Evolutionary conservation across 2,888 invertebrate genomes (phyloP).

Genomic region (Cactoblastis cactorum): DNA sequence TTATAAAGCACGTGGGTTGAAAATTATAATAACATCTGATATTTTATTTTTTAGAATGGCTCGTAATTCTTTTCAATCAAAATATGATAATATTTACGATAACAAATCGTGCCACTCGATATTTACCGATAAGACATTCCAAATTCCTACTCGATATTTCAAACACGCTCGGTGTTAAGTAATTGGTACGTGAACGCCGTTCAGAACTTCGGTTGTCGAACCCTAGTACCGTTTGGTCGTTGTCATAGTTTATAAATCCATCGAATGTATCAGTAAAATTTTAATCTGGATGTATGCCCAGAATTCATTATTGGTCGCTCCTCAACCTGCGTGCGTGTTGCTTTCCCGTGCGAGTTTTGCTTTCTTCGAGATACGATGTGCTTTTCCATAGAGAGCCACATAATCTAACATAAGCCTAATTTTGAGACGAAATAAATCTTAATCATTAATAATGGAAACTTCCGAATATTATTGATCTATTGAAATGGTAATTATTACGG

Average conservation of each 20-base stretch:
- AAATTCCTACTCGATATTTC: constrained; percentile 26
- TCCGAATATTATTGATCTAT: too few relatives aligned
- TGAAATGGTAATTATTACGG: not conserved
- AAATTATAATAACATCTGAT: too few relatives aligned
- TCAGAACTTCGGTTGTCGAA: constrained; percentile 52
- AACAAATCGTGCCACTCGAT: too few relatives aligned
- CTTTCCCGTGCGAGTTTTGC: not conserved
- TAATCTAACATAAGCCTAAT: too few relatives aligned
- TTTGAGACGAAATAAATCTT: too few relatives aligned
- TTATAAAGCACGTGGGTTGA: too few relatives aligned
- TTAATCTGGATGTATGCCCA: not conserved
- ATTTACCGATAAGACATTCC: not conserved
- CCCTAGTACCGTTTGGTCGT: constrained; percentile 41
- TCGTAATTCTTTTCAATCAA: too few relatives aligned
- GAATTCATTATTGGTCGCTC: not conserved
- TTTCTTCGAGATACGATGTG: too few relatives aligned
- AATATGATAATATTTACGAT: too few relatives aligned
- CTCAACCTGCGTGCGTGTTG: not conserved
- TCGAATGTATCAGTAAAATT: not conserved
- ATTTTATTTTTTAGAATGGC: too few relatives aligned
- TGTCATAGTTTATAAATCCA: not conserved
- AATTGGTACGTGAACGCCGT: constrained; percentile 54
- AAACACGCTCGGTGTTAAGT: constrained; percentile 48
- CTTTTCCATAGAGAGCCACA: too few relatives aligned
- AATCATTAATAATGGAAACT: too few relatives aligned